Evolutionary conservation across 2,888 invertebrate genomes (phyloP).

Genomic region (Campopleginae sp.): DNA sequence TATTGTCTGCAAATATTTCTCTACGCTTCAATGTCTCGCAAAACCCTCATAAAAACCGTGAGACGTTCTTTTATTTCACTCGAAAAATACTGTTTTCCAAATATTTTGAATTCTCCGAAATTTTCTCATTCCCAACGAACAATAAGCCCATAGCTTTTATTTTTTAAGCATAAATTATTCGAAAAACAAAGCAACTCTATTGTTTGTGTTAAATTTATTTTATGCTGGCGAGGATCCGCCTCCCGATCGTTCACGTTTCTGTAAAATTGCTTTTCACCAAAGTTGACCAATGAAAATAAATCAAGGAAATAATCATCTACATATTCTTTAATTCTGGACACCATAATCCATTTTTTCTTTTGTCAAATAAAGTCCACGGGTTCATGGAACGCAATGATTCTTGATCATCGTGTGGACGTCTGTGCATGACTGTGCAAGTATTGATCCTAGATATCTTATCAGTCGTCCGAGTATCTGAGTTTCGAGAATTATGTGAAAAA

Average conservation of each 20-base stretch:
- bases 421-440: conserved; percentile 71
- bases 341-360: conserved; percentile 6
- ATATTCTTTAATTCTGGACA: neutral
- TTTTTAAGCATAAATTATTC: neutral
- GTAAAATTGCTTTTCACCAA: neutral
- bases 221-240: neutral
- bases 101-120: neutral
- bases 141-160: neutral
- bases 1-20: conserved; percentile 3
- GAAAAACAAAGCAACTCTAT: neutral
- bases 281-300: neutral
- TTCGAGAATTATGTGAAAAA: conserved; percentile 70
- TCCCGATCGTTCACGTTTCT: neutral
- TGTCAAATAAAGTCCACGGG: conserved; percentile 8
- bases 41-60: neutral
- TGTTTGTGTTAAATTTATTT: neutral
- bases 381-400: conserved; percentile 53
- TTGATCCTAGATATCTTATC: conserved; percentile 77
- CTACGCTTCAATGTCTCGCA: neutral
- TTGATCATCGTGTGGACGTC: conserved; percentile 48
- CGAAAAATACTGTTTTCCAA: neutral
- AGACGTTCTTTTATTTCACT: neutral
- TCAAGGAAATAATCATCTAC: neutral
- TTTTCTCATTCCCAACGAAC: neutral
- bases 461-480: conserved; percentile 66